These are phyloP conservation scores for Callocephalon fimbriatum DNA, from an alignment of 2,113 vertebrate genomes.

Conservation along the genomic window DNA sequence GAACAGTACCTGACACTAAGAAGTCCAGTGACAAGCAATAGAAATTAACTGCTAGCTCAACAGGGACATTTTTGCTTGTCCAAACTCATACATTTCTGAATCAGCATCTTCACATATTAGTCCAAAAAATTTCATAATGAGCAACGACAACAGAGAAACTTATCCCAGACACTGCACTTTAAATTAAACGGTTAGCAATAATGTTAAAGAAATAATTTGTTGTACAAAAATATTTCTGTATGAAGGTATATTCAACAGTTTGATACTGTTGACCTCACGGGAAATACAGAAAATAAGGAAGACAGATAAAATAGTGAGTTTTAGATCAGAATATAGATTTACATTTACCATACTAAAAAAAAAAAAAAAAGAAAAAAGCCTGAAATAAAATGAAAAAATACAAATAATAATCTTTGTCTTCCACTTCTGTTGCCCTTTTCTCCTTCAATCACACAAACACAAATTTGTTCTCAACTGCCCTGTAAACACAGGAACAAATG, in stretches of 20 bases:
- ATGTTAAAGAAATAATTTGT: not conserved
- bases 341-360: not conserved
- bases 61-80: not conserved
- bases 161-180: not conserved
- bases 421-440: not conserved
- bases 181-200: not conserved
- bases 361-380: not conserved
- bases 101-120: not conserved
- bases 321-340: not conserved
- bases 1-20: not conserved
- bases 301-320: not conserved
- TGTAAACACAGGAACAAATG: not conserved
- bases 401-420: not conserved
- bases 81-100: not conserved
- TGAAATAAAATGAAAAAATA: not conserved
- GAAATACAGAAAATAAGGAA: not conserved
- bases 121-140: not conserved
- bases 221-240: not conserved
- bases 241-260: not conserved
- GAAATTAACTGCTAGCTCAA: not conserved
- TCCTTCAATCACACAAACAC: not conserved
- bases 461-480: not conserved
- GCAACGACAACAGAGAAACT: not conserved
- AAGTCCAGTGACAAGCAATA: not conserved
- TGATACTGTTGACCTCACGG: not conserved